Evolutionary conservation across 2,888 invertebrate species (phyloP).

Genomic region (Leptothorax acervorum): DNA sequence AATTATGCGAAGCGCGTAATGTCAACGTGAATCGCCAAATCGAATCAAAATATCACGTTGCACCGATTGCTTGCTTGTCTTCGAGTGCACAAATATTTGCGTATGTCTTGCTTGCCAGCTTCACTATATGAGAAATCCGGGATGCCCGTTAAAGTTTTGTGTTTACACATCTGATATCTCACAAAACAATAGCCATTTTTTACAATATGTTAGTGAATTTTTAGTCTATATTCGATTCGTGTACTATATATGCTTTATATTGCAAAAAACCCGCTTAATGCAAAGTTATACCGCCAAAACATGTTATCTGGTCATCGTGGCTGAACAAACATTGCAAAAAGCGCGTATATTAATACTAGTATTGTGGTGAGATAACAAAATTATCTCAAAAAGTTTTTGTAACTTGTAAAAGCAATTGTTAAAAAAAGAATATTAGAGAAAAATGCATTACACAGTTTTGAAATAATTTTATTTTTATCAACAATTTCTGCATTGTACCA

Average conservation of each 20-base stretch:
- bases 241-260: neutral
- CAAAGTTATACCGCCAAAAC: neutral
- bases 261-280: neutral
- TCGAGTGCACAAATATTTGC: constrained; percentile 64
- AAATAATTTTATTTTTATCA: neutral
- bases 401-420: neutral
- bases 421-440: neutral
- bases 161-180: neutral
- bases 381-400: neutral
- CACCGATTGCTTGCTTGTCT: constrained; percentile 53
- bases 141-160: neutral
- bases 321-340: neutral
- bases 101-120: constrained; percentile 3
- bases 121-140: neutral
- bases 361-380: neutral
- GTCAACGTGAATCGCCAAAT: constrained; percentile 66
- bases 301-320: neutral
- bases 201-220: neutral
- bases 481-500: neutral
- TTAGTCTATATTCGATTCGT: neutral
- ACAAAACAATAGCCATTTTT: neutral
- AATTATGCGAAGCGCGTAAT: constrained; percentile 70
- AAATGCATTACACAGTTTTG: neutral
- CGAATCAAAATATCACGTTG: constrained; percentile 73
- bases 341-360: neutral